Base-by-base conservation (phyloP, 2,888 invertebrate species). In the Flabesymbios commensalis region DNA sequence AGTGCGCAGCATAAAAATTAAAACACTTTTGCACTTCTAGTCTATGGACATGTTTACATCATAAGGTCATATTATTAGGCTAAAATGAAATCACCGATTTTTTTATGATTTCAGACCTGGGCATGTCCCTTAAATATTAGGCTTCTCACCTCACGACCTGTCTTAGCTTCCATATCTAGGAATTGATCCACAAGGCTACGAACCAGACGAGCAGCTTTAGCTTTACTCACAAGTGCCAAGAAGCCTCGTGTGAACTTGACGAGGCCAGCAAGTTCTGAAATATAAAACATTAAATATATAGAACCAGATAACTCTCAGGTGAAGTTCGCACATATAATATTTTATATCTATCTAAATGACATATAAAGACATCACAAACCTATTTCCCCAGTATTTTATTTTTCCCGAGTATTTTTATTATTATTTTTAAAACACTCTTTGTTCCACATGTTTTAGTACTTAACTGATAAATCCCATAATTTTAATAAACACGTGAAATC, bases 181-280 rank as follows among this genome's bases (percentile, higher is more conserved):
- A 99, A 99, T 86, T 95, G 90, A 83, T 99, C 99, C 14, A 99
- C 97, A 73, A 99, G 86, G 26, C 94, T 92, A 68, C 98, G 88
- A 7, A 99, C 98, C 75, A 99, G 85, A 84, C 99, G 99, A 0
- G 98, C 98, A 56, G 99, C 99, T 85, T 99, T 99, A 36, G 99
- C 98, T 86, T 99, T 99, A 82, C 97, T 97, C 78, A 99, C 94
- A 74, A 91, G 87, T 75, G 90, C 90, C 63, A 99, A 87, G 82
- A 99, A 99, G 19, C 98, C 97, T 75, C 98, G 88, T 53, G 95
- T 95, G 66, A 91, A 90, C 85, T 93, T 93, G 78, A 99, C 97
- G 71, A 99, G 87, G 75, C 93, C 78, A 19, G 83, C 84, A 33
- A 87, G 73, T 57, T 84, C 85, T 84, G 72, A 26, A 76, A 73